Evolutionary conservation across 2,797 vertebrate species (phyloP).

Genomic region (Champsocephalus gunnari): DNA sequence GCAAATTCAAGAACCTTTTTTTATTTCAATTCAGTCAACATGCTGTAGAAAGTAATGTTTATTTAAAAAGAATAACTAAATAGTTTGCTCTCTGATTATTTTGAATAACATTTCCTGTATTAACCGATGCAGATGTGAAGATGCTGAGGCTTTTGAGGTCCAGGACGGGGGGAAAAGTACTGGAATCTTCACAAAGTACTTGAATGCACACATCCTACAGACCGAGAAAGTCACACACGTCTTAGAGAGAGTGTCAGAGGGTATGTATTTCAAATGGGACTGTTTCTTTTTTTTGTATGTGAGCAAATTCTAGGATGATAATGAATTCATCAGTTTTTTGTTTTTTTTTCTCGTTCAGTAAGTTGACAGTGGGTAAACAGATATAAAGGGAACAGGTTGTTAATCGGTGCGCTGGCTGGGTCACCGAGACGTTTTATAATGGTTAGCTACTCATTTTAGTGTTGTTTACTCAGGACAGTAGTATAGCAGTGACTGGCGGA

Average conservation of each 20-base stretch:
- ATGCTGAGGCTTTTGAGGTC: slow-evolving; percentile 91
- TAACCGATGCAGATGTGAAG: slow-evolving; percentile 84
- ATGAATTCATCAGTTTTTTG: neutral
- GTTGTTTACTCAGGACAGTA: slow-evolving; percentile 44
- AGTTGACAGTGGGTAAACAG: slow-evolving; percentile 17
- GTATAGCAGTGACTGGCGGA: slow-evolving; percentile 8
- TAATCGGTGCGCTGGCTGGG: slow-evolving; percentile 23
- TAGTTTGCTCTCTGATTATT: neutral
- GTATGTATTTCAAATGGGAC: slow-evolving; percentile 68
- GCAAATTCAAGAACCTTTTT: neutral
- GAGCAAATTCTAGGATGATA: neutral
- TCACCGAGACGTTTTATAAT: slow-evolving; percentile 40
- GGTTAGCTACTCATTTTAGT: slow-evolving; percentile 25
- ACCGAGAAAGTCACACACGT: slow-evolving; percentile 89
- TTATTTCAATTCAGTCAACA: neutral
- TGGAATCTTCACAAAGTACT: slow-evolving; percentile 94
- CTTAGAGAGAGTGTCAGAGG: slow-evolving; percentile 91
- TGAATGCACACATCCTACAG: slow-evolving; percentile 90
- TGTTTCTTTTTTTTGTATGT: neutral
- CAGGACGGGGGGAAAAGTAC: slow-evolving; percentile 91
- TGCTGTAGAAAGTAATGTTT: neutral
- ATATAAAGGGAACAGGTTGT: slow-evolving; percentile 33
- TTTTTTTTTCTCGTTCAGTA: neutral
- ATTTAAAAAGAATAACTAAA: neutral
- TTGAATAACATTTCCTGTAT: neutral